A percentile compares a stretch with the other conserved stretches of the same genome.
These are phyloP conservation scores for Zaprionus inermis DNA, from an alignment of 1,140 invertebrate genomes.

Conservation along the genomic window DNA sequence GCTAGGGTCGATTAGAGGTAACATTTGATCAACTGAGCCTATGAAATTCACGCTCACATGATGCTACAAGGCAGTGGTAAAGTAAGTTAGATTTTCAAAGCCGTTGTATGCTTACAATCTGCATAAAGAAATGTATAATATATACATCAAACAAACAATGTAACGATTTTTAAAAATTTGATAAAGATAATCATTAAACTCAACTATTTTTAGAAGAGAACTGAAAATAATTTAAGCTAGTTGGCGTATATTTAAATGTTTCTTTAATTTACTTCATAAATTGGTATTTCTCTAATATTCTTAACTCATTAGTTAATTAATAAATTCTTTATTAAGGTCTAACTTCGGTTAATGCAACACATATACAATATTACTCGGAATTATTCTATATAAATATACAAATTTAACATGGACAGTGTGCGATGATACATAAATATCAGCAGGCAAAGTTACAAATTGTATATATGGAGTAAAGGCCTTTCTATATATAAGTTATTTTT, in stretches of 20 bases:
- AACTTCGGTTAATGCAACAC: neutral
- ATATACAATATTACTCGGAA: neutral
- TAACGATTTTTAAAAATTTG: neutral
- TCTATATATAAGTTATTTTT: neutral
- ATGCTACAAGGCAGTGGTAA: neutral
- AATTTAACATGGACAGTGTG: conserved; percentile 72
- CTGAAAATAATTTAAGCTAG: neutral
- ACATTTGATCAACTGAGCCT: neutral
- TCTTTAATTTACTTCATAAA: neutral
- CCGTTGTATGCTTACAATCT: neutral
- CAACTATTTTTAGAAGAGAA: neutral
- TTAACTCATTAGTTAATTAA: neutral
- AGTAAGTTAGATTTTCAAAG: neutral
- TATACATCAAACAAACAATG: too few species aligned
- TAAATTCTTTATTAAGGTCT: neutral
- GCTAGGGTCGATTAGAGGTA: neutral
- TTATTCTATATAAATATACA: conserved; percentile 19
- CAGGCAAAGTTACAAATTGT: conserved; percentile 27
- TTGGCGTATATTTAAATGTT: conserved; percentile 3
- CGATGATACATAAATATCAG: conserved; percentile 47
- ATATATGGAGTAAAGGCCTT: neutral
- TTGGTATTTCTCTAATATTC: neutral
- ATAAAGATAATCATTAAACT: neutral
- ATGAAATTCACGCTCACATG: neutral
- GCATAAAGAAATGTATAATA: too few species aligned